phyloP scores from a whole-genome alignment of 2,888 invertebrate genomes.

The Lepas anatifera region DNA sequence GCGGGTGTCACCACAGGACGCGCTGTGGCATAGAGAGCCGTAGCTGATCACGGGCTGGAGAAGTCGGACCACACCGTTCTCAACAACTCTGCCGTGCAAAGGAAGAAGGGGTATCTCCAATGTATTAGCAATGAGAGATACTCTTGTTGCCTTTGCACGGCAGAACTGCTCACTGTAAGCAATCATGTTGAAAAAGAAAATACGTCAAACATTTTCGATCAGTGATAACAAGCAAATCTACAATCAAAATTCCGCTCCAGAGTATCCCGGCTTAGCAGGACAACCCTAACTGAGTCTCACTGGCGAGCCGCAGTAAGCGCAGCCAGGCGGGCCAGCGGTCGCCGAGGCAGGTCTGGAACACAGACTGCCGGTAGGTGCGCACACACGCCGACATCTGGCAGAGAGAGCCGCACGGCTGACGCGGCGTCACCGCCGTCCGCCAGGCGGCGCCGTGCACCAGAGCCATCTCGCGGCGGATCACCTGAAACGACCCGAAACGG shows the following conservation, averaged over 20 bases:
- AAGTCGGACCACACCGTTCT: too few relatives aligned
- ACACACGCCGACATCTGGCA: neutral
- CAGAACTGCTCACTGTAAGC: too few relatives aligned
- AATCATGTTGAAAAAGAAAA: too few relatives aligned
- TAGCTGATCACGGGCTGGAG: too few relatives aligned
- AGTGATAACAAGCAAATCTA: too few relatives aligned
- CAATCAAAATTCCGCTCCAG: too few relatives aligned
- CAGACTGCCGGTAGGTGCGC: neutral
- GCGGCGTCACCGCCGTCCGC: neutral
- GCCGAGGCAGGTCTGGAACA: neutral
- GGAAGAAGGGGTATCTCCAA: too few relatives aligned
- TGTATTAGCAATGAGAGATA: too few relatives aligned
- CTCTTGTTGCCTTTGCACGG: too few relatives aligned
- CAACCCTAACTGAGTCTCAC: neutral
- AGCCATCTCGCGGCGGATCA: constrained; percentile 5
- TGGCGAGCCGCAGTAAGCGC: neutral
- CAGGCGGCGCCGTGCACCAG: neutral
- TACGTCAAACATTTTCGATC: too few relatives aligned
- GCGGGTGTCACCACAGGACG: neutral
- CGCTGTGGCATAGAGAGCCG: neutral
- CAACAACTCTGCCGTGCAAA: too few relatives aligned
- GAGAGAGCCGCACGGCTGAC: neutral
- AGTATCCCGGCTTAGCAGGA: too few relatives aligned
- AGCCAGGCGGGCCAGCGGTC: neutral
- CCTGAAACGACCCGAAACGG: neutral